Evolutionary conservation across 1,140 invertebrate genomes (phyloP).

Genomic region (Lasioglossum albipes): DNA sequence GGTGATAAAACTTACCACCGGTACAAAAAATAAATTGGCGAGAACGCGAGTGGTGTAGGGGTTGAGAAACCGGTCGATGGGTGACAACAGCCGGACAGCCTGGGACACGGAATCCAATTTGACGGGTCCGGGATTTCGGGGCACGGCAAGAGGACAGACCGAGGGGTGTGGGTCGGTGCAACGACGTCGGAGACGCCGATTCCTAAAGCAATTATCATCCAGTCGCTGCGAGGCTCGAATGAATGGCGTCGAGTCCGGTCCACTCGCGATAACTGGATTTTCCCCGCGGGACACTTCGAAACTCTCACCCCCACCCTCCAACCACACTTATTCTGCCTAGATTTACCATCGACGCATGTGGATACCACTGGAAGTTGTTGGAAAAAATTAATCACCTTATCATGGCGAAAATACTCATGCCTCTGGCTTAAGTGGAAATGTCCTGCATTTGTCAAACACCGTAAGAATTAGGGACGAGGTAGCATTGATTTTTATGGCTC

Average conservation of each 20-base stretch:
- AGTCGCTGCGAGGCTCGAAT: conserved; percentile 15
- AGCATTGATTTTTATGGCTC: no score
- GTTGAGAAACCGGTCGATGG: background rate
- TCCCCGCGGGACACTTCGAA: conserved; percentile 38
- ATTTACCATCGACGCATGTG: background rate
- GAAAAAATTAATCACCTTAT: no score
- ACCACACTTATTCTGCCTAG: conserved; percentile 10
- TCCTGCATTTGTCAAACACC: no score
- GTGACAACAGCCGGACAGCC: background rate
- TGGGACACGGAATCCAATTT: conserved; percentile 20
- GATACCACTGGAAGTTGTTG: no score
- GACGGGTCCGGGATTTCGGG: conserved; percentile 15
- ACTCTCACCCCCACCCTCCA: background rate
- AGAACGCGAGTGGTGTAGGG: background rate
- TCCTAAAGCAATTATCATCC: conserved; percentile 54
- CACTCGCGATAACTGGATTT: conserved; percentile 54
- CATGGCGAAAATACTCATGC: no score
- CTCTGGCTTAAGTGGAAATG: no score
- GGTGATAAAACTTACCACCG: no score
- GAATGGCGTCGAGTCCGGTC: conserved; percentile 36
- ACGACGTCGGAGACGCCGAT: conserved; percentile 29
- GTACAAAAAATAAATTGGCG: no score
- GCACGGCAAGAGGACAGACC: background rate
- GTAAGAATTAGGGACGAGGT: no score
- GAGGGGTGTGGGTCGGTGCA: background rate